Evolutionary conservation across 1,140 invertebrate genomes (phyloP), one percentile per base, ranked within the genome.

Genomic region (Halesus radiatus): DNA sequence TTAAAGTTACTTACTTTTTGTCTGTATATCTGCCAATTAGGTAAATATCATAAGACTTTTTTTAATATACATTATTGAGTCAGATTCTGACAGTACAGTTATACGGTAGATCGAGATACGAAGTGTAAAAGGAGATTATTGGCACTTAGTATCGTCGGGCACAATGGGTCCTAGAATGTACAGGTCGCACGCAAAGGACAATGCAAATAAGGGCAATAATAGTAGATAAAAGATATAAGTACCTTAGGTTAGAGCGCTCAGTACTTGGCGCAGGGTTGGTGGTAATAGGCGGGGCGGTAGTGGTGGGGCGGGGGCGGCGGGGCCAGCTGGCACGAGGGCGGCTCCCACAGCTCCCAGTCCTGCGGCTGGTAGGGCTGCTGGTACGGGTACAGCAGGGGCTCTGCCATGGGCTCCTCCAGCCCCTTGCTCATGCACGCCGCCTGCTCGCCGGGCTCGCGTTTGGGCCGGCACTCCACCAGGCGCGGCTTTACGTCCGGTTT

Each of bases 381-480:
- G 70, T 83, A 79, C n/a, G 37, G 37, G 37, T 90, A 90, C 8
- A 91, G 88, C 73, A 88, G 88, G 64, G 91, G 91, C 23, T 89
- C 88, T 1, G 62, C 53, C 15, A 45, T 45, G 37, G 73, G 54
- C 20, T 56, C 58, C 15, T 82, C 77, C 13, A 75, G 66, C 60
- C 29, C 76, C 62, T 64, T 64, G 76, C 32, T n/a, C 20, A 86
- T 84, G 56, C 81, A 86, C 13, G 88, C 37, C 8, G 37, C 84
- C 29, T 93, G 92, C 15, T 89, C 91, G 26, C 90, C 90, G 0
- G 93, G 93, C 80, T 93, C 93, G 6, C 92, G 85, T 84, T 94
- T 94, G 0, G 92, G 92, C 83, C 91, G 89, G 84, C 91, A 92
- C 83, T 92, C 92, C 68, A 92, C 85, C 68, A 90, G 88, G n/a